phyloP scores from a whole-genome alignment of 1,140 invertebrate species.

The Piezodorus guildinii region DNA sequence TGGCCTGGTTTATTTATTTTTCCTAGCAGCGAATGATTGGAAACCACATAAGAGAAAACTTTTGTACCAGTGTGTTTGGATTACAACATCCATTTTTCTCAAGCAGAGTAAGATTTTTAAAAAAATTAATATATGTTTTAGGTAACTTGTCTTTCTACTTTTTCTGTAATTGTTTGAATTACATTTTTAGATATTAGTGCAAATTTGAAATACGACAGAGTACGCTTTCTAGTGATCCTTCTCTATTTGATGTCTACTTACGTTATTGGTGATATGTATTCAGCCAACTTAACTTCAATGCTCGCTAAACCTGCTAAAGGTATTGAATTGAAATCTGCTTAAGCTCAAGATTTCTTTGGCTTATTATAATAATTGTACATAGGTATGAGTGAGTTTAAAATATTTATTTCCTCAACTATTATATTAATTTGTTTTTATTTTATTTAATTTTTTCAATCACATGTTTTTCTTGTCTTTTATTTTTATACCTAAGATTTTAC shows the following conservation, averaged over 20 bases:
- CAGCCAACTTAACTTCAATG: conserved; percentile 55
- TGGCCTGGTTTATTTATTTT: conserved; percentile 40
- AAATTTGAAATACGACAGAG: conserved; percentile 44
- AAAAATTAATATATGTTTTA: not conserved
- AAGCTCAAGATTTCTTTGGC: too few relatives aligned
- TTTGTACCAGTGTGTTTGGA: conserved; percentile 52
- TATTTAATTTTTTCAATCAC: too few relatives aligned
- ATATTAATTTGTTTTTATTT: too few relatives aligned
- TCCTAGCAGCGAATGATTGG: conserved; percentile 32
- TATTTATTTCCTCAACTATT: too few relatives aligned
- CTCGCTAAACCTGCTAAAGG: conserved; percentile 47
- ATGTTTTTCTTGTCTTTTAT: too few relatives aligned
- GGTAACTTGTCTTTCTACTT: not conserved
- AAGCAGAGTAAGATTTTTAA: conserved; percentile 44
- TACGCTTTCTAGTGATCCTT: conserved; percentile 46
- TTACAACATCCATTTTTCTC: conserved; percentile 48
- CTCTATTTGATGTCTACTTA: conserved; percentile 54
- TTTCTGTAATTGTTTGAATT: not conserved
- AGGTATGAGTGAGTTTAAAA: too few relatives aligned
- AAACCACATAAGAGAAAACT: conserved; percentile 29
- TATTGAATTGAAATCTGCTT: too few relatives aligned
- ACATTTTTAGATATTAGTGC: conserved; percentile 38
- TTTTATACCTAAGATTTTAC: too few relatives aligned
- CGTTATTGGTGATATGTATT: conserved; percentile 59
- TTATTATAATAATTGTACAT: too few relatives aligned